Evolutionary conservation across 2,113 vertebrate species (phyloP).

Genomic region (Dasyornis broadbenti): DNA sequence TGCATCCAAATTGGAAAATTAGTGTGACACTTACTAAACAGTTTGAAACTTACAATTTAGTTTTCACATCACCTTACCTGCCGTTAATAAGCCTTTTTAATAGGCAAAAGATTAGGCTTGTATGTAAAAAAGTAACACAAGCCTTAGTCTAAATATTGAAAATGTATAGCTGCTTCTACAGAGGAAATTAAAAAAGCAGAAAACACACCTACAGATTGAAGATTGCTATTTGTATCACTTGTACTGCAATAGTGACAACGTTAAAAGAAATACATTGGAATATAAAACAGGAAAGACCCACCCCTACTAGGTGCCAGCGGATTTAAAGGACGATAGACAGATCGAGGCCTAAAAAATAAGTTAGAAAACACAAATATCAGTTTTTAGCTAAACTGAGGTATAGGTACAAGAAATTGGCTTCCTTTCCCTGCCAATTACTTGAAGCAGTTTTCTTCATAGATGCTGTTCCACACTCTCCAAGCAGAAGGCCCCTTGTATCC

Average conservation of each 20-base stretch:
- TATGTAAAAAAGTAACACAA: not conserved
- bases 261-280: not conserved
- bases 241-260: not conserved
- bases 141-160: not conserved
- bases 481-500: conserved; percentile 93
- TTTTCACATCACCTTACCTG: not conserved
- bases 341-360: conserved; percentile 82
- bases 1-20: not conserved
- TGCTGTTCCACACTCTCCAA: conserved; percentile 98
- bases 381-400: not conserved
- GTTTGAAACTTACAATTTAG: not conserved
- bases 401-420: not conserved
- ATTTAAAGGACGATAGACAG: conserved; percentile 94
- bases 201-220: not conserved
- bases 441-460: conserved; percentile 98
- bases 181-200: not conserved
- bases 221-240: not conserved
- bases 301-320: conserved; percentile 87
- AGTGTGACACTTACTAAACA: not conserved
- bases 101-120: not conserved
- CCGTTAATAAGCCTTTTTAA: not conserved
- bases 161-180: not conserved
- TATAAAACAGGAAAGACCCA: conserved; percentile 62
- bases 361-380: conserved; percentile 1
- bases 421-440: conserved; percentile 76